These are phyloP conservation scores for Vimba vimba DNA, from an alignment of 2,113 vertebrate species.

Conservation along the genomic window DNA sequence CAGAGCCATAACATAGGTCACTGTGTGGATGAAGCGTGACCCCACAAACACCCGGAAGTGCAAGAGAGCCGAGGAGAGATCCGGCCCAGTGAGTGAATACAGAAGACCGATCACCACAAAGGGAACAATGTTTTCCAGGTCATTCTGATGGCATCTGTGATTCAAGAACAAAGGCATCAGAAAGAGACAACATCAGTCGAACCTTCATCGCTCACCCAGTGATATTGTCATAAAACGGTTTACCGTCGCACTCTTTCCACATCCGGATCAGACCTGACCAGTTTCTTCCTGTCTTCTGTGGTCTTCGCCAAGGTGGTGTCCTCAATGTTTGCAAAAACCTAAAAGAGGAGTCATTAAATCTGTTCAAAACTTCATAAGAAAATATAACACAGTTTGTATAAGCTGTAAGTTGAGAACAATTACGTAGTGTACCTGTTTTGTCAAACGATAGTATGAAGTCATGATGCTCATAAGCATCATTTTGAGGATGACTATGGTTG, in stretches of 20 bases:
- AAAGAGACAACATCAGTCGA: not conserved
- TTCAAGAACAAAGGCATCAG: not conserved
- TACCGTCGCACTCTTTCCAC: constrained; percentile 86
- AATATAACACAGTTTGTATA: not conserved
- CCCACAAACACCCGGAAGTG: constrained; percentile 81
- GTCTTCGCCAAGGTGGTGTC: constrained; percentile 70
- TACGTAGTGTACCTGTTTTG: constrained; percentile 75
- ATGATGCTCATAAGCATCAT: constrained; percentile 83
- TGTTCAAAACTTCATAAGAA: not conserved
- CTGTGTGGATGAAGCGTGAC: constrained; percentile 75
- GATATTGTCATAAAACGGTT: not conserved
- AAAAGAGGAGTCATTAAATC: not conserved
- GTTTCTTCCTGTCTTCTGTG: constrained; percentile 73
- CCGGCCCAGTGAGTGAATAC: constrained; percentile 77
- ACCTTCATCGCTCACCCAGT: not conserved
- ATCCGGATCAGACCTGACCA: constrained; percentile 73
- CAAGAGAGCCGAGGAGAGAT: constrained; percentile 74
- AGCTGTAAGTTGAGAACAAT: not conserved
- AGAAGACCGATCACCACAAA: constrained; percentile 82
- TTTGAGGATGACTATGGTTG: constrained; percentile 78
- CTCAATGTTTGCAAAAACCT: constrained; percentile 83
- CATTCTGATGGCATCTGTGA: constrained; percentile 81
- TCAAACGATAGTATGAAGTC: constrained; percentile 75
- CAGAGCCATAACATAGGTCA: constrained; percentile 76
- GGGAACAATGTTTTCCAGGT: constrained; percentile 84